Evolutionary conservation across 2,888 invertebrate genomes (phyloP).

Genomic region (Sylvicola cinctus): DNA sequence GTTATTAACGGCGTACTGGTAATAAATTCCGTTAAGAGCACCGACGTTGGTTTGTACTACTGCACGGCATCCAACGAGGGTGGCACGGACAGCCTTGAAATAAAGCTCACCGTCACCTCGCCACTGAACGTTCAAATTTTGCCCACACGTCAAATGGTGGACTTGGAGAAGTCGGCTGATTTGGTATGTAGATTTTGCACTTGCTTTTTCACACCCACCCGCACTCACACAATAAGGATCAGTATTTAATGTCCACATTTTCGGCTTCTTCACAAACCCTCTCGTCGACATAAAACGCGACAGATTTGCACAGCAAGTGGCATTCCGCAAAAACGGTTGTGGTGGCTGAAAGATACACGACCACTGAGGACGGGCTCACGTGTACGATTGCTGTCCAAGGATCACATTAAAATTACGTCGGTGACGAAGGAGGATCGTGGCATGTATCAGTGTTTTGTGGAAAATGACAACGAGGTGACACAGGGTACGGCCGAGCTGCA

Average conservation of each 20-base stretch:
- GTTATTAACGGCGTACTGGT: slow-evolving; percentile 22
- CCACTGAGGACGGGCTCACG: slow-evolving; percentile 35
- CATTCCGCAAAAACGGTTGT: slow-evolving; percentile 50
- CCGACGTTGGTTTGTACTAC: slow-evolving; percentile 29
- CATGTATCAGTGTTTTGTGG: slow-evolving; percentile 78
- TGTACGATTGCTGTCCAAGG: slow-evolving; percentile 30
- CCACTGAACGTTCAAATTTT: slow-evolving; percentile 56
- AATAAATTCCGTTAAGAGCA: slow-evolving; percentile 27
- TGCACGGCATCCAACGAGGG: slow-evolving; percentile 32
- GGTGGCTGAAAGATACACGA: slow-evolving; percentile 60
- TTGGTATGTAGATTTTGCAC: slow-evolving; percentile 39
- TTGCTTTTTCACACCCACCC: neutral
- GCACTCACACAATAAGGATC: neutral
- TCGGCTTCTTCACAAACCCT: too few species aligned
- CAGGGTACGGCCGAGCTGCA: slow-evolving; percentile 61
- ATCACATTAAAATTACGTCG: slow-evolving; percentile 35
- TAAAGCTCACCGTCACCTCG: slow-evolving; percentile 34
- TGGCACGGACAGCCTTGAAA: slow-evolving; percentile 31
- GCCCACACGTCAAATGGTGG: slow-evolving; percentile 52
- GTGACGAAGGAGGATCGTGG: slow-evolving; percentile 65
- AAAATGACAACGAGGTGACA: slow-evolving; percentile 60
- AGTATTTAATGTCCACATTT: too few species aligned
- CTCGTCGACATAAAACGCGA: neutral
- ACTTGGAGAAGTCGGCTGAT: slow-evolving; percentile 58
- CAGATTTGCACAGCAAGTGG: slow-evolving; percentile 66